Evolutionary conservation across 2,888 invertebrate species (phyloP).

Genomic region (Dione vanillae): DNA sequence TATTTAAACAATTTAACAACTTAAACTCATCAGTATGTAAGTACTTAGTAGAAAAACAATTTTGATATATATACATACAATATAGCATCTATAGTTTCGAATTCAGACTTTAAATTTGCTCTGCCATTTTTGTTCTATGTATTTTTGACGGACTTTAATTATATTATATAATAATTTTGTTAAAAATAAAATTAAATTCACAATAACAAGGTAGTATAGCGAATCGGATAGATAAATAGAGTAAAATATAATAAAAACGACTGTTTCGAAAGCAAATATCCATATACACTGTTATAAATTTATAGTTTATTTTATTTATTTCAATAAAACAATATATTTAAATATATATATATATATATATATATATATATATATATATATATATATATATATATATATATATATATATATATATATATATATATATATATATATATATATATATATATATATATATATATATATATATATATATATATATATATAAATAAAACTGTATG

Average conservation of each 20-base stretch:
- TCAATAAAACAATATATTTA: no score
- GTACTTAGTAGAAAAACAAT: slow-evolving; percentile 34
- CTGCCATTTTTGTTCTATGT: slow-evolving; percentile 36
- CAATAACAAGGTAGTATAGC: slow-evolving; percentile 20
- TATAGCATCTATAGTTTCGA: slow-evolving; percentile 42
- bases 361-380: no score
- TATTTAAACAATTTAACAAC: slow-evolving; percentile 18
- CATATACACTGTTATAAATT: not conserved
- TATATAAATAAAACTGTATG: not conserved
- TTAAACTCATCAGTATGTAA: slow-evolving; percentile 38
- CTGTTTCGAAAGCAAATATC: slow-evolving; percentile 12
- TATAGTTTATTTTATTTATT: no score
- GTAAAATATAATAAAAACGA: not conserved
- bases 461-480: no score
- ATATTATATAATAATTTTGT: not conserved
- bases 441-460: no score
- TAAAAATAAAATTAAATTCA: slow-evolving; percentile 23
- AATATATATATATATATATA: no score
- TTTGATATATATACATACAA: slow-evolving; percentile 18
- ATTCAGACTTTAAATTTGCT: slow-evolving; percentile 41
- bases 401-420: no score
- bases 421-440: no score
- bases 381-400: no score
- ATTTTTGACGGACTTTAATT: slow-evolving; percentile 3
- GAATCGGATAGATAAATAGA: not conserved